Percentiles rank a stretch among this genome's conserved stretches.
phyloP scores from a whole-genome alignment of 2,888 invertebrate species.

The Pachydiplax longipennis region DNA sequence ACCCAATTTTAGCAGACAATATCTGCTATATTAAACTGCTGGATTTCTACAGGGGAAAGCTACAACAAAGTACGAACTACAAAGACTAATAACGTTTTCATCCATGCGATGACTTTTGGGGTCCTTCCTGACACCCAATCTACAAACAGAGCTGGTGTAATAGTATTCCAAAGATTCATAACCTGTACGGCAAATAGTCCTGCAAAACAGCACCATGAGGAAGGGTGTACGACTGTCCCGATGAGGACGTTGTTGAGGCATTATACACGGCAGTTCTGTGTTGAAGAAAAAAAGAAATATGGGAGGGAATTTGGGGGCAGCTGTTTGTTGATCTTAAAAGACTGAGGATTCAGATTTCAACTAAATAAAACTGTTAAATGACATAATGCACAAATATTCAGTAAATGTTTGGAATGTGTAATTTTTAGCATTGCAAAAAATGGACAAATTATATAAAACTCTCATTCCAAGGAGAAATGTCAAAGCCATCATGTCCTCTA shows the following conservation, averaged over 20 bases:
- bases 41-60: not conserved
- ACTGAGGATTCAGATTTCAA: not conserved
- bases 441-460: too few relatives aligned
- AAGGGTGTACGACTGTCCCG: conserved; percentile 38
- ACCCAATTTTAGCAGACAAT: not conserved
- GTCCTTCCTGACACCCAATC: not conserved
- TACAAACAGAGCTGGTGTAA: conserved; percentile 1
- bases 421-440: too few relatives aligned
- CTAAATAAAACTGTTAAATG: not conserved
- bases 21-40: not conserved
- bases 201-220: conserved; percentile 40
- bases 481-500: too few relatives aligned
- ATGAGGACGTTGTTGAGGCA: conserved; percentile 23
- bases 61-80: conserved; percentile 6
- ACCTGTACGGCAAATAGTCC: conserved; percentile 42
- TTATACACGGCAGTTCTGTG: conserved; percentile 39
- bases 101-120: conserved; percentile 22
- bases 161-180: conserved; percentile 31
- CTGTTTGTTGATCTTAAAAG: not conserved
- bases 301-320: not conserved
- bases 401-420: too few relatives aligned
- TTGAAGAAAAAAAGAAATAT: conserved; percentile 15
- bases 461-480: too few relatives aligned
- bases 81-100: not conserved
- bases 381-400: not conserved